Evolutionary conservation across 2,888 invertebrate genomes (phyloP), one percentile per base, ranked within the genome.

Genomic region (Acleris holmiana): DNA sequence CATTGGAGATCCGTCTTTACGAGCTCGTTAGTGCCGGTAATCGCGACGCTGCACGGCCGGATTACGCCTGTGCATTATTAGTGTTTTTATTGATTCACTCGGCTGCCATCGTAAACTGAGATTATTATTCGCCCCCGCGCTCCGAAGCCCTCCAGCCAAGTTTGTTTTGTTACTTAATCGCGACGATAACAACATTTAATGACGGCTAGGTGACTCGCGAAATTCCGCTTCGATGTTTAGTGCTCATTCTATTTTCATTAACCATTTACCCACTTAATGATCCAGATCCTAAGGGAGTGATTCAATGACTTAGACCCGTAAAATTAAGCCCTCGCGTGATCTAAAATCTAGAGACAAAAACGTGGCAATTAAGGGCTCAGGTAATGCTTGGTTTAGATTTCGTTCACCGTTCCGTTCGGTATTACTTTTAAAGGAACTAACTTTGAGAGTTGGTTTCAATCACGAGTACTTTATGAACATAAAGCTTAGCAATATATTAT

Each of bases 1-100:
- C 91, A 89, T 88, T 78, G 89, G 85, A 85, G 86, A 90, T 89
- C 88, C 89, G 85, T 78, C 83, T 91, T 92, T 91, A 92, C 88
- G 91, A 92, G 85, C 89, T 91, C 91, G 91, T 91, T 91, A 91
- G 90, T 85, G 89, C 83, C 85, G 81, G 90, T 91, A 91, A 91
- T 90, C 91, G 87, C 88, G 85, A 81, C 83, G 85, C 82, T 91
- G 91, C 91, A 91, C 86, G 89, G 82, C 77, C 83, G 88, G 91
- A 88, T 92, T 91, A 91, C 88, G 86, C 83, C 85, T 86, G 89
- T 91, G 92, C 92, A 92, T 92, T 92, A 92, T 92, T 92, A 92
- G 92, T 91, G 92, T 92, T 92, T 92, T 92, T 92, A 92, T 92
- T 92, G 92, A 92, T 92, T 92, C 90, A 89, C 90, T 91, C 91